phyloP scores from a whole-genome alignment of 2,797 vertebrate species.

The Zonotrichia albicollis region DNA sequence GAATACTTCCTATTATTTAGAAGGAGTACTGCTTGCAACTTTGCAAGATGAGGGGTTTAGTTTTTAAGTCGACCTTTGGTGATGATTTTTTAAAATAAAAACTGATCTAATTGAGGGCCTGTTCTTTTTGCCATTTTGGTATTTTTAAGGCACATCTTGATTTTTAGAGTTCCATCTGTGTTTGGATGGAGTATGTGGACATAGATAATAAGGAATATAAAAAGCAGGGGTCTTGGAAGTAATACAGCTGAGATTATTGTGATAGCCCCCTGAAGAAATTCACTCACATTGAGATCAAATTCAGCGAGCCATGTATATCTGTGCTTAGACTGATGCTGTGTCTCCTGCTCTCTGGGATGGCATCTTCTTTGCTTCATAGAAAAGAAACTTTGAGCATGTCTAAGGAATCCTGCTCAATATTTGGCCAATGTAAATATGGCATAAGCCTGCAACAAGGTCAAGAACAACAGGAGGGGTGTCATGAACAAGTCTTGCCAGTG shows the following conservation, averaged over 20 bases:
- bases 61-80: neutral
- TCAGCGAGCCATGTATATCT: neutral
- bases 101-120: neutral
- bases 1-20: neutral
- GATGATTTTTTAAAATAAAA: neutral
- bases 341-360: neutral
- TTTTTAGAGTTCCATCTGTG: neutral
- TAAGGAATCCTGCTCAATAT: neutral
- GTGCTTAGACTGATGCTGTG: neutral
- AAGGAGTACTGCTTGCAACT: neutral
- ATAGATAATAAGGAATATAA: neutral
- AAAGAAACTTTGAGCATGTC: neutral
- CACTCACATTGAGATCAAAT: rapidly evolving
- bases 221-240: neutral
- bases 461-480: neutral
- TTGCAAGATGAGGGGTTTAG: neutral
- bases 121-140: neutral
- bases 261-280: neutral
- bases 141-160: neutral
- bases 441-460: neutral
- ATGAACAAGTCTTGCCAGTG: neutral
- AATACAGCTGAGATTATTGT: neutral
- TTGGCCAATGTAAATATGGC: neutral
- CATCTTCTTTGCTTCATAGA: neutral
- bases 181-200: neutral